phyloP scores from a whole-genome alignment of 2,888 invertebrate genomes.

The Podotricha telesiphe region DNA sequence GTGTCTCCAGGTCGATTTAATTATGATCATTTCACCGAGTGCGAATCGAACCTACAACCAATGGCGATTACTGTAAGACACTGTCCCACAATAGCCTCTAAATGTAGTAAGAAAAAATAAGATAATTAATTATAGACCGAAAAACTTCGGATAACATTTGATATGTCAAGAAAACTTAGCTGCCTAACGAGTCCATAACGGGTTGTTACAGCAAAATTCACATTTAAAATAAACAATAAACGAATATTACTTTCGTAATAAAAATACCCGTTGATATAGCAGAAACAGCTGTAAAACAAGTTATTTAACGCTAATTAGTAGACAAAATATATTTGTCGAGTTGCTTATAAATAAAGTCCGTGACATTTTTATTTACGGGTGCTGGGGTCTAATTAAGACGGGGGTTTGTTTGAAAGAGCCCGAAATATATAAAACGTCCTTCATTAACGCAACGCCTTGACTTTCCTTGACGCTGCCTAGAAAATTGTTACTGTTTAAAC shows the following conservation, averaged over 20 bases:
- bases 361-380: constrained; percentile 51
- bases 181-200: background rate
- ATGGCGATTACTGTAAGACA: no score
- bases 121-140: no score
- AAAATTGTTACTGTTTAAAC: constrained; percentile 39
- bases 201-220: background rate
- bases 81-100: no score
- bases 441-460: constrained; percentile 56
- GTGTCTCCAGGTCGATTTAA: no score
- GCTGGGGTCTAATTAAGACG: constrained; percentile 60
- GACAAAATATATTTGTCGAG: constrained; percentile 41
- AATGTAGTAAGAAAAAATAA: no score
- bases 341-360: constrained; percentile 48
- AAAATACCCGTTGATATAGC: constrained; percentile 1
- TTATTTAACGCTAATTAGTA: constrained; percentile 39
- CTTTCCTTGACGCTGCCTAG: constrained; percentile 35
- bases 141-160: background rate
- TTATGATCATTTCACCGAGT: no score
- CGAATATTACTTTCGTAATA: background rate
- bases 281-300: constrained; percentile 26
- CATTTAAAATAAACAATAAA: constrained; percentile 2
- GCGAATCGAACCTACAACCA: no score
- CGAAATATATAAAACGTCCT: constrained; percentile 60
- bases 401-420: constrained; percentile 62
- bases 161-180: background rate